Percentiles rank a stretch among this genome's conserved stretches.
phyloP scores from a whole-genome alignment of 53 echinoderm and acorn worm genomes.

The Actinopyga echinites region DNA sequence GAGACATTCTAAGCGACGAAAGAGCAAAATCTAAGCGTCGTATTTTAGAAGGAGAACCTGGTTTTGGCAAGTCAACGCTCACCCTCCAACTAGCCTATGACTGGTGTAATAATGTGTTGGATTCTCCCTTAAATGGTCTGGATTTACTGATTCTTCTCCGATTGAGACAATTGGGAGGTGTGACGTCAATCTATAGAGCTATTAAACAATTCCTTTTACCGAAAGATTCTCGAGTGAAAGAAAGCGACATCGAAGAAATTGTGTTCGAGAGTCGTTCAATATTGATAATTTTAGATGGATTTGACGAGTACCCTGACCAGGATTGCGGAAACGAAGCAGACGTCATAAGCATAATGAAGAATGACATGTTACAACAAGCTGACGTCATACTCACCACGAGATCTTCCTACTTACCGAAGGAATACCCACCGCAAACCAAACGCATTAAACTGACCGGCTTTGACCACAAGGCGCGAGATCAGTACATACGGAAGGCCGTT shows the following conservation, averaged over 20 bases:
- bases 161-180: slow-evolving; percentile 10
- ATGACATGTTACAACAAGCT: neutral
- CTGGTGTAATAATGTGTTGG: neutral
- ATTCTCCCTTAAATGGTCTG: neutral
- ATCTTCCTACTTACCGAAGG: neutral
- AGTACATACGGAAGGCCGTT: neutral
- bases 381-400: slow-evolving; percentile 3
- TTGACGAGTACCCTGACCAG: slow-evolving; percentile 15
- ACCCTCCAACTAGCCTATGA: neutral
- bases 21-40: too few species aligned
- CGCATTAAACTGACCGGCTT: neutral
- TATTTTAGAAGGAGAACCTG: neutral
- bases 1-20: too few species aligned
- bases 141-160: neutral
- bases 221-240: neutral
- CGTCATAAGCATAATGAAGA: neutral
- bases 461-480: neutral
- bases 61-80: slow-evolving; percentile 13
- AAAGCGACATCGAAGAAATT: neutral
- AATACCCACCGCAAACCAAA: neutral
- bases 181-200: neutral
- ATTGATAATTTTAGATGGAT: slow-evolving; percentile 9
- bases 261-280: neutral
- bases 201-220: slow-evolving; percentile 1
- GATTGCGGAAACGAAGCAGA: neutral